A percentile compares a stretch with the other conserved stretches of the same genome.
phyloP scores from a whole-genome alignment of 2,888 invertebrate species.

The Pantelozetes paolii region DNA sequence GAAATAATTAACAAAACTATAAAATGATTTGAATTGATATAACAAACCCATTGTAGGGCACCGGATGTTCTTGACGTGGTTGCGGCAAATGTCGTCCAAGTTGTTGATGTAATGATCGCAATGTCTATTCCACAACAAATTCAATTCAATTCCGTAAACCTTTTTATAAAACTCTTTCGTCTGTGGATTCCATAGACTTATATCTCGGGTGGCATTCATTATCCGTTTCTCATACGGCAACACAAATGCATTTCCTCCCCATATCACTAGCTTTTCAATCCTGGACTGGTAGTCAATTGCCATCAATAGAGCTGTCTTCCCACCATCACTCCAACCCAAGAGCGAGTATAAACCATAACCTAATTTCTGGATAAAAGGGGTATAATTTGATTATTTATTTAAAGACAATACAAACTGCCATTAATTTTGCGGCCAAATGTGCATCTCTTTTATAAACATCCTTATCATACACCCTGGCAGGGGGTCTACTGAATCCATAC shows the following conservation, averaged over 20 bases:
- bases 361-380: slow-evolving; percentile 24
- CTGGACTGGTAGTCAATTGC: slow-evolving; percentile 50
- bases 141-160: slow-evolving; percentile 31
- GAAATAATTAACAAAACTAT: background rate
- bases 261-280: slow-evolving; percentile 49
- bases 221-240: background rate
- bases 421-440: slow-evolving; percentile 63
- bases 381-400: background rate
- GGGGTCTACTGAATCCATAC: slow-evolving; percentile 77
- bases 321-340: slow-evolving; percentile 54
- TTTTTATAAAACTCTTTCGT: background rate
- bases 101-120: slow-evolving; percentile 29
- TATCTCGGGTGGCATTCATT: background rate
- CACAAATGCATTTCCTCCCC: slow-evolving; percentile 32
- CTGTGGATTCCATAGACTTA: slow-evolving; percentile 17
- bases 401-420: slow-evolving; percentile 59
- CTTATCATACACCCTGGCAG: slow-evolving; percentile 64
- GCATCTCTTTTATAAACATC: slow-evolving; percentile 74
- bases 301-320: slow-evolving; percentile 51
- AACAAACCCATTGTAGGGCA: background rate
- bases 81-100: slow-evolving; percentile 4
- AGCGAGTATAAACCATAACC: slow-evolving; percentile 48
- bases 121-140: slow-evolving; percentile 27
- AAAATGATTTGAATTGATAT: background rate
- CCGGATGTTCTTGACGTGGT: background rate